Evolutionary conservation across 2,113 vertebrate species (phyloP).

Genomic region (Gavia stellata): DNA sequence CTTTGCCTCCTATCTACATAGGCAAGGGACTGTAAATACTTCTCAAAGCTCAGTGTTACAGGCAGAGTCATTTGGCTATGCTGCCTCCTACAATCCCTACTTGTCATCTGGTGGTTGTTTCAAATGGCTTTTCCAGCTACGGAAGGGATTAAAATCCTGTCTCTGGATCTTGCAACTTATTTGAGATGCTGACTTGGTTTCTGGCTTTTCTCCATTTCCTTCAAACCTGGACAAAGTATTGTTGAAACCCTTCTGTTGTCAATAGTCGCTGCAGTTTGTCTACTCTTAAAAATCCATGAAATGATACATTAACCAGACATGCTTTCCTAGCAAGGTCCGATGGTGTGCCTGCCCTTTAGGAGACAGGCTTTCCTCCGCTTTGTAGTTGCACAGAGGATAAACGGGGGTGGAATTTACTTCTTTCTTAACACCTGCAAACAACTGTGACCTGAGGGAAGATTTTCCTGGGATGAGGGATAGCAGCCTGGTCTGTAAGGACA

Average conservation of each 20-base stretch:
- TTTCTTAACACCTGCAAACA: background rate
- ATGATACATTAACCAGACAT: fast-evolving
- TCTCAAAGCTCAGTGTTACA: background rate
- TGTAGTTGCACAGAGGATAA: background rate
- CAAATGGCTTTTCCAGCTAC: background rate
- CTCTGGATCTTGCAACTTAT: background rate
- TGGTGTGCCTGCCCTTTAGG: too few relatives aligned
- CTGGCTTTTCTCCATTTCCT: background rate
- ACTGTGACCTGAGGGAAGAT: background rate
- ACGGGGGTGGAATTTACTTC: background rate
- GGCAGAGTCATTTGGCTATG: background rate
- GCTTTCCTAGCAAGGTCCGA: background rate
- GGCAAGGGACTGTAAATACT: background rate
- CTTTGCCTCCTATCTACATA: background rate
- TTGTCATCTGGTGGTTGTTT: background rate
- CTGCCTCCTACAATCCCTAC: background rate
- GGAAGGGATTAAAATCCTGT: background rate
- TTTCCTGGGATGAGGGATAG: background rate
- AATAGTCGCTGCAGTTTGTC: background rate
- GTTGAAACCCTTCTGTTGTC: background rate
- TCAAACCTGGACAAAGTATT: background rate
- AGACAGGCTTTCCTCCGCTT: background rate
- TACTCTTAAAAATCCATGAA: fast-evolving
- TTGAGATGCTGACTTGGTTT: background rate
- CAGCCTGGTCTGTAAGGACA: background rate